A percentile compares a stretch with the other conserved stretches of the same genome.
Evolutionary conservation across 2,888 invertebrate species (phyloP).

Genomic region (Tenthredo scrophulariae): DNA sequence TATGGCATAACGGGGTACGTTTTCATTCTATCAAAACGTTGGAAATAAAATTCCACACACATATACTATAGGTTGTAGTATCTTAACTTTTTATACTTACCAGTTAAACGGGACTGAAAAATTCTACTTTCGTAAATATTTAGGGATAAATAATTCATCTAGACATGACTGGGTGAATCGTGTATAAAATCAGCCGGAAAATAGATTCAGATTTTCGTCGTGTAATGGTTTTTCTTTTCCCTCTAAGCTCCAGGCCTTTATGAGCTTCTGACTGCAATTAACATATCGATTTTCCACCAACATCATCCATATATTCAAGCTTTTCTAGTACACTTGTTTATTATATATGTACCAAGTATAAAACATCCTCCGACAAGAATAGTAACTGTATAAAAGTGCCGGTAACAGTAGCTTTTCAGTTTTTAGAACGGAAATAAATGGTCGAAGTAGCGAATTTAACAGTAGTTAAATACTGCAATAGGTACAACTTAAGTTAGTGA

Average conservation of each 20-base stretch:
- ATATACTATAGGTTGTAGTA: background rate
- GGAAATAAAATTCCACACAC: background rate
- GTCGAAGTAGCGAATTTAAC: slow-evolving; percentile 39
- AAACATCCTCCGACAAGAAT: background rate
- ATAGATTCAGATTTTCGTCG: background rate
- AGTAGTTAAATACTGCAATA: slow-evolving; percentile 5
- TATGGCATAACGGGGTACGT: background rate
- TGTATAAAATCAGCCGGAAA: background rate
- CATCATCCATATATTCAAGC: slow-evolving; percentile 35
- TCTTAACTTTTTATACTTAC: background rate
- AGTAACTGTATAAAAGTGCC: slow-evolving; percentile 22
- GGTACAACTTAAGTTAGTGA: background rate
- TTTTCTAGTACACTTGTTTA: background rate
- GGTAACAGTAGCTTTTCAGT: slow-evolving; percentile 31
- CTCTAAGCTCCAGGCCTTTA: background rate
- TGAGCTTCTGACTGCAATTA: background rate
- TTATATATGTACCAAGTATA: background rate
- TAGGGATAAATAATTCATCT: slow-evolving; percentile 13
- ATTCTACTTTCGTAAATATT: background rate
- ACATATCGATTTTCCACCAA: slow-evolving; percentile 12
- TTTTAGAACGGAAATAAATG: slow-evolving; percentile 31
- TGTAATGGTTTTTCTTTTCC: background rate
- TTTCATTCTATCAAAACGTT: background rate
- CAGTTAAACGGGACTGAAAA: background rate
- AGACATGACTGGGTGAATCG: background rate